Conservation (phyloP, 2,888 invertebrate species). For the Melieria omissa region DNA sequence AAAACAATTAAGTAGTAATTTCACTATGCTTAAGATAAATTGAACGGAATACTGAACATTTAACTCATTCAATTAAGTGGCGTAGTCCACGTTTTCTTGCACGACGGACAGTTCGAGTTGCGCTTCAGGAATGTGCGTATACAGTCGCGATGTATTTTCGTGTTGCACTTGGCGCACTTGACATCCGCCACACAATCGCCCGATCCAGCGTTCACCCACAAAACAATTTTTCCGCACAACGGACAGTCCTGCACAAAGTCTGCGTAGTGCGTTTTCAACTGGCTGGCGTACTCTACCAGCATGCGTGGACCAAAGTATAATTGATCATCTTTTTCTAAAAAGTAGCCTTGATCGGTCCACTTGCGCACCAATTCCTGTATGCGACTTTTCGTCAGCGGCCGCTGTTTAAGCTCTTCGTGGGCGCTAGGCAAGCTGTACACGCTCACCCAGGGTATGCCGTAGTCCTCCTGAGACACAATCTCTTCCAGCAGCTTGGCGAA, state of each 20-base stretch:
- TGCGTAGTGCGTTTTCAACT: conserved; percentile 49
- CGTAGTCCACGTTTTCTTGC: conserved; percentile 49
- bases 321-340: conserved; percentile 46
- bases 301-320: conserved; percentile 53
- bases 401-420: conserved; percentile 36
- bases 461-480: conserved; percentile 46
- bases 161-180: conserved; percentile 49
- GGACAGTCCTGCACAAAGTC: conserved; percentile 50
- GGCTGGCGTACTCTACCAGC: conserved; percentile 51
- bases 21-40: background rate
- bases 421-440: conserved; percentile 47
- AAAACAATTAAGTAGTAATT: background rate
- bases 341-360: conserved; percentile 53
- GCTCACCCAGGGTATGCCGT: conserved; percentile 48
- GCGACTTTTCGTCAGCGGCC: conserved; percentile 49
- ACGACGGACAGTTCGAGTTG: conserved; percentile 52
- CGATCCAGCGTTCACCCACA: conserved; percentile 48
- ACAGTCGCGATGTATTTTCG: conserved; percentile 52
- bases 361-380: conserved; percentile 48
- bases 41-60: background rate
- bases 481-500: conserved; percentile 49
- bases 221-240: conserved; percentile 51
- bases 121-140: conserved; percentile 51
- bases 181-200: conserved; percentile 44
- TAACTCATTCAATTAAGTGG: conserved; percentile 30